These are phyloP conservation scores for Megastigmus dorsalis DNA, from an alignment of 2,888 invertebrate genomes.

Conservation along the genomic window DNA sequence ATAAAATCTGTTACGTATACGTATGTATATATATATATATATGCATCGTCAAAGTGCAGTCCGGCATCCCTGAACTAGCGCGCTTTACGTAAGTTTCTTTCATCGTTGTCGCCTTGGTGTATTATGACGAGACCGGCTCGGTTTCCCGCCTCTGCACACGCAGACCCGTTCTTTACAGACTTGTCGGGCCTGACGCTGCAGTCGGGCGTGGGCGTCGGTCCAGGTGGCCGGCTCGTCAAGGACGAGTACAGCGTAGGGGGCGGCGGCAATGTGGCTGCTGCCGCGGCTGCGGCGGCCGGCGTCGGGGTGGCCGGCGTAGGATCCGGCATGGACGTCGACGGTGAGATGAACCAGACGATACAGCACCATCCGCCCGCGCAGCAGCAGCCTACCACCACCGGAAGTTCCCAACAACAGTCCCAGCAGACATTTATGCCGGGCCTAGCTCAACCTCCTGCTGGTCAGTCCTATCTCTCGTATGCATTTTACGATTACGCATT, in stretches of 20 bases:
- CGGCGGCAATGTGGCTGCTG: slow-evolving; percentile 74
- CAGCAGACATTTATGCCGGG: slow-evolving; percentile 74
- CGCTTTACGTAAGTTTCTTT: slow-evolving; percentile 54
- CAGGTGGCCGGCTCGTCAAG: slow-evolving; percentile 88
- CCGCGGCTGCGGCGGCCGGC: slow-evolving; percentile 75
- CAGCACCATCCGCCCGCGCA: slow-evolving; percentile 79
- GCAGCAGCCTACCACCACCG: slow-evolving; percentile 58
- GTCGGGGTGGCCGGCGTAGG: slow-evolving; percentile 73
- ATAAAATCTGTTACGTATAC: too few relatives aligned
- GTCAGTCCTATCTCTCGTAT: slow-evolving; percentile 5
- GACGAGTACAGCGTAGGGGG: slow-evolving; percentile 93
- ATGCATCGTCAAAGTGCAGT: too few relatives aligned
- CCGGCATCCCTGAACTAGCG: neutral
- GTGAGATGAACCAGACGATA: slow-evolving; percentile 80
- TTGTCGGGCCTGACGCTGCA: slow-evolving; percentile 93
- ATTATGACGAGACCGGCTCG: slow-evolving; percentile 51
- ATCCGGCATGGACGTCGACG: slow-evolving; percentile 78
- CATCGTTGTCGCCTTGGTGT: slow-evolving; percentile 73
- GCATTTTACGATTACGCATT: too few relatives aligned
- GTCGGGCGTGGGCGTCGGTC: slow-evolving; percentile 77
- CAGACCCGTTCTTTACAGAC: slow-evolving; percentile 80
- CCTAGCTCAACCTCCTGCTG: slow-evolving; percentile 56
- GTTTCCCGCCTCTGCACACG: slow-evolving; percentile 60
- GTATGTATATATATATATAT: too few relatives aligned
- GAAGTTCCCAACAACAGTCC: slow-evolving; percentile 76